Evolutionary conservation across 1,140 invertebrate species (phyloP), one percentile per base, ranked within the genome.

Genomic region (Drosophila paulistorum): DNA sequence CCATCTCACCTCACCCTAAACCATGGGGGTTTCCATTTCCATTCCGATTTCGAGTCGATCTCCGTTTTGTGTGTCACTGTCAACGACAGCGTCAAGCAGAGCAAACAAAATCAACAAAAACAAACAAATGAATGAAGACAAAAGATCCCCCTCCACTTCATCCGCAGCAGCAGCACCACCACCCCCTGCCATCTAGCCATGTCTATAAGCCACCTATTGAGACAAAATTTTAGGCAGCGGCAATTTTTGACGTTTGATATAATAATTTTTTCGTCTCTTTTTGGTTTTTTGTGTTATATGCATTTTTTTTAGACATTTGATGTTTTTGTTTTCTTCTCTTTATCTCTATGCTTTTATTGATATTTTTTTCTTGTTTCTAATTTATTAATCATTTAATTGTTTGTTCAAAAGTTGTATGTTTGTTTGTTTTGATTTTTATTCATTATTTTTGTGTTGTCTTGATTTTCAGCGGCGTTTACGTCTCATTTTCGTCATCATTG

Each of bases 301-400:
- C 5, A 45, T 14, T 7, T 17, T 17, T 48, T 26, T 26, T 17
- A 1, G 17, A 51, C 10, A 3, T 51, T 23, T 51, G 10, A 9
- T 23, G 10, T 51, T 7, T 51, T 11, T 51, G 14, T 51, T 51
- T 51, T 23, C 20, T 11, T 23, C 7, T 11, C 3, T 51, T 14
- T 5, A 3, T 39, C 13, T 39, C 26, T 1, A 10, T n/a, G 26
- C 26, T 4, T 30, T 30, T 6, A 30, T 57, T 37, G 10, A 9
- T 10, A 23, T 51, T 35, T 35, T 35, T 5, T 20, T 69, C 71
- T 81, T 70, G 68, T 77, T 85, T 85, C 68, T 61, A 76, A 85
- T 87, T 86, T 82, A 82, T 82, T 73, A 82, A 82, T 82, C 87
- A 73, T 73, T 82, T 81, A 86, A 85, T 85, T 85, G 75, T 79